phyloP scores from a whole-genome alignment of 2,797 vertebrate genomes.

The Cetoscarus ocellatus region DNA sequence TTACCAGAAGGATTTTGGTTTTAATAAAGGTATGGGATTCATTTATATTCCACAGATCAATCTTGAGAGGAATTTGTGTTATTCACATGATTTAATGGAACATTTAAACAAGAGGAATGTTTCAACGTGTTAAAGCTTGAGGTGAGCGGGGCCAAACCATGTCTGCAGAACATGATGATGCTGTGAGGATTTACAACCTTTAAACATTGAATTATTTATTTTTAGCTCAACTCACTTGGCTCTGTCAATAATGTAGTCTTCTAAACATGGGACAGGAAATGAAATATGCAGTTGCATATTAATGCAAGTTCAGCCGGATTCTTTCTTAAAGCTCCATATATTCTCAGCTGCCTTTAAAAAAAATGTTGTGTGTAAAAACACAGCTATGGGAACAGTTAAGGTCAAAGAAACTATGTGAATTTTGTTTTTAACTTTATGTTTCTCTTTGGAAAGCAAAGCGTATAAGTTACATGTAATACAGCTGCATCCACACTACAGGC shows the following conservation, averaged over 20 bases:
- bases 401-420: constrained; percentile 25
- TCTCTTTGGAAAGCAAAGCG: not conserved
- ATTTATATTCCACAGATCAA: constrained; percentile 43
- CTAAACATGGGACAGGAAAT: constrained; percentile 48
- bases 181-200: constrained; percentile 45
- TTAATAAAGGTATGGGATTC: constrained; percentile 41
- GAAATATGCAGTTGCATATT: constrained; percentile 66
- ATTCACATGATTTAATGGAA: constrained; percentile 33
- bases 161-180: constrained; percentile 37
- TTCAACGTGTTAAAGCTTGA: constrained; percentile 36
- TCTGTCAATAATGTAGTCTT: constrained; percentile 50
- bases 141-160: constrained; percentile 18
- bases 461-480: too few species aligned
- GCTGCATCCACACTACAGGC: too few species aligned
- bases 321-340: constrained; percentile 62
- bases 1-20: constrained; percentile 21
- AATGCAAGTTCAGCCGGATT: constrained; percentile 53
- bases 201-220: constrained; percentile 56
- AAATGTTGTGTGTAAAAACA: constrained; percentile 53
- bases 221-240: constrained; percentile 60
- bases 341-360: constrained; percentile 42
- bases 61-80: constrained; percentile 27
- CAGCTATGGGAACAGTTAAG: constrained; percentile 35
- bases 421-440: constrained; percentile 32
- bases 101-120: constrained; percentile 37